phyloP scores from a whole-genome alignment of 2,888 invertebrate species.

The Teleiodes luculella region DNA sequence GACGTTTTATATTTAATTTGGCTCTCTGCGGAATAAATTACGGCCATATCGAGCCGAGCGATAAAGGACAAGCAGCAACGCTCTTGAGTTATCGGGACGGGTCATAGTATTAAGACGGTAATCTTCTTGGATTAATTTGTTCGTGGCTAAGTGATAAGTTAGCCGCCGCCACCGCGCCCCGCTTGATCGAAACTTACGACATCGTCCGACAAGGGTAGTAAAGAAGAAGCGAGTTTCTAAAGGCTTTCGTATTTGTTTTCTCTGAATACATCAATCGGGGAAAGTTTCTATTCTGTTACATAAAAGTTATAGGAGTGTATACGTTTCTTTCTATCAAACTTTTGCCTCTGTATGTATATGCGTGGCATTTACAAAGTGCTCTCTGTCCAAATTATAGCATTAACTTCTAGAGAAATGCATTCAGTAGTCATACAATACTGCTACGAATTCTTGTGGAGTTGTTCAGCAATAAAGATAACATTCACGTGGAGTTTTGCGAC shows the following conservation, averaged over 20 bases:
- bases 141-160: constrained; percentile 71
- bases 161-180: constrained; percentile 36
- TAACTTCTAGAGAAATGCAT: neutral
- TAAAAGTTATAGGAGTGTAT: constrained; percentile 4
- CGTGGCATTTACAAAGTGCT: neutral
- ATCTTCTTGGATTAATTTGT: constrained; percentile 71
- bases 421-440: neutral
- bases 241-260: constrained; percentile 36
- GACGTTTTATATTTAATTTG: constrained; percentile 79
- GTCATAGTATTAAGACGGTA: constrained; percentile 62
- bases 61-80: constrained; percentile 60
- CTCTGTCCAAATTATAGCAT: neutral
- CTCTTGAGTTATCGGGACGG: constrained; percentile 66
- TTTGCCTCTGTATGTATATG: neutral
- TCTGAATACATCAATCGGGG: constrained; percentile 36
- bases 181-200: constrained; percentile 50
- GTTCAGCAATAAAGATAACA: constrained; percentile 51
- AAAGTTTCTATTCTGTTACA: constrained; percentile 8
- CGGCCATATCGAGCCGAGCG: constrained; percentile 67
- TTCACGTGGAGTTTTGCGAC: constrained; percentile 43
- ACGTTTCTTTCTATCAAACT: neutral
- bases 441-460: constrained; percentile 36
- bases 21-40: constrained; percentile 74
- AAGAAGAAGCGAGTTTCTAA: constrained; percentile 36
- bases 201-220: constrained; percentile 38